Conservation (phyloP, 2,113 vertebrate species). For the Echinops telfairi region DNA sequence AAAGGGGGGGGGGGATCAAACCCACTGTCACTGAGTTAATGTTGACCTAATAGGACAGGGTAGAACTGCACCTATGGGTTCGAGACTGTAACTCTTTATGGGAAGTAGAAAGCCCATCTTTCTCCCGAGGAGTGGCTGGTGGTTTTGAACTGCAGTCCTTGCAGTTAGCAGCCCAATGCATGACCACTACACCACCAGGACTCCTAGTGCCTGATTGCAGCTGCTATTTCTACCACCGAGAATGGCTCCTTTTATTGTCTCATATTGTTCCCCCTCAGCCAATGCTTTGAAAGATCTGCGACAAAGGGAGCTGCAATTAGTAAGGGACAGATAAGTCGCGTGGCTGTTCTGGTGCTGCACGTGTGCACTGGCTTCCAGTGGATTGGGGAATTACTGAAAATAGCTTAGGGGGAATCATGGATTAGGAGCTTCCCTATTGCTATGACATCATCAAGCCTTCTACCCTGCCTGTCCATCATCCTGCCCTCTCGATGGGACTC, state of each 20-base stretch:
- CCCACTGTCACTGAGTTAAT: too few relatives aligned
- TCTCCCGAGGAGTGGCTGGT: too few relatives aligned
- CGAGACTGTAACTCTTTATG: too few relatives aligned
- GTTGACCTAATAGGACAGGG: too few relatives aligned
- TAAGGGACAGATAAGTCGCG: background rate
- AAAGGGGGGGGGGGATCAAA: too few relatives aligned
- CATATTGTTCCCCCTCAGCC: background rate
- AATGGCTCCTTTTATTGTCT: background rate
- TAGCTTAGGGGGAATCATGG: background rate
- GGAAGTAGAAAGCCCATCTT: too few relatives aligned
- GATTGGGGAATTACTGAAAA: constrained; percentile 39
- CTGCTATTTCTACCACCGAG: background rate
- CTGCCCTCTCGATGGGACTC: rapidly evolving
- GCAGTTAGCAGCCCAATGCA: too few relatives aligned
- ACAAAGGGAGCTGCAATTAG: background rate
- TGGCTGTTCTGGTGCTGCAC: background rate
- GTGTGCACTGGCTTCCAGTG: background rate
- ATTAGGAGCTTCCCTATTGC: background rate
- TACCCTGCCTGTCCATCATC: background rate
- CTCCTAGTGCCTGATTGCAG: background rate
- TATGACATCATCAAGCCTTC: background rate
- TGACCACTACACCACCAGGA: too few relatives aligned
- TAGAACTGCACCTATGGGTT: too few relatives aligned
- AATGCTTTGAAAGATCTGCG: background rate
- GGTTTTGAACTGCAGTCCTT: too few relatives aligned